Percentiles rank a stretch among this genome's conserved stretches.
phyloP scores from a whole-genome alignment of 1,140 invertebrate genomes.

The Lordiphosa stackelbergi region DNA sequence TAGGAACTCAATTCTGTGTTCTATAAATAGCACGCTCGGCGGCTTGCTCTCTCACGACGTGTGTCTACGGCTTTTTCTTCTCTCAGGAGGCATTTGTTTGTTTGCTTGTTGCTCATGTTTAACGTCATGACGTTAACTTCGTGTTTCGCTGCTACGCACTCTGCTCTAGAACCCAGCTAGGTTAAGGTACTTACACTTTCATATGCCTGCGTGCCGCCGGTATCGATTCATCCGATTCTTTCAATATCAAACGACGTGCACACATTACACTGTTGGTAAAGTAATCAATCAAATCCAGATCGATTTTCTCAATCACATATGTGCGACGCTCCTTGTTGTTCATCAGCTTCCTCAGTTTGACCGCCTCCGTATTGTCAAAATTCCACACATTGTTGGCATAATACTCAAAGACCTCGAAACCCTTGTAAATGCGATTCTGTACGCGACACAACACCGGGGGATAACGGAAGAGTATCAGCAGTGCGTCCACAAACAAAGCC shows the following conservation, averaged over 20 bases:
- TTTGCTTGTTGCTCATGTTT: no score
- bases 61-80: no score
- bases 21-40: no score
- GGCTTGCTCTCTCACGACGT: no score
- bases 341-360: constrained; percentile 79
- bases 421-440: constrained; percentile 87
- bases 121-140: no score
- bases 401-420: constrained; percentile 90
- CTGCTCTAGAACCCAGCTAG: no score
- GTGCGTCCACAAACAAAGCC: constrained; percentile 87
- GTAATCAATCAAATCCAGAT: constrained; percentile 84
- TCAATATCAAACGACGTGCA: constrained; percentile 86
- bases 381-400: constrained; percentile 92
- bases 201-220: constrained; percentile 88
- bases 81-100: no score
- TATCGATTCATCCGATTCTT: constrained; percentile 89
- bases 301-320: constrained; percentile 85
- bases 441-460: constrained; percentile 88
- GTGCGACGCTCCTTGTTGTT: constrained; percentile 82
- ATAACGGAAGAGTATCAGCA: constrained; percentile 86
- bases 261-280: constrained; percentile 86
- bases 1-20: no score
- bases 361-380: constrained; percentile 82
- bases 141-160: no score
- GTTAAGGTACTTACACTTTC: constrained; percentile 81